Evolutionary conservation across 2,113 vertebrate species (phyloP).

Genomic region (Myotis davidii): DNA sequence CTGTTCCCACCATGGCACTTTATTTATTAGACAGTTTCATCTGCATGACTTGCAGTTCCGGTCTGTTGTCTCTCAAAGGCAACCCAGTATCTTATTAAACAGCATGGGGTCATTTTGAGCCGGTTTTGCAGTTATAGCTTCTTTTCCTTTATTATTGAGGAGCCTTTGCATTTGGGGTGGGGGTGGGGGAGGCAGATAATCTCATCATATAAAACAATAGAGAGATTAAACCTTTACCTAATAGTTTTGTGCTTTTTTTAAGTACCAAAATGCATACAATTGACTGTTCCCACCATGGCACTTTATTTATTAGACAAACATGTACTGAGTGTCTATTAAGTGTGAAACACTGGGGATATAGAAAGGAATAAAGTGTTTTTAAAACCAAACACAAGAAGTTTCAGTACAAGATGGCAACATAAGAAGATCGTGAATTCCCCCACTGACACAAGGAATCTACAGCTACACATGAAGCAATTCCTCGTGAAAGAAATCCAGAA

Average conservation of each 20-base stretch:
- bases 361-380: not conserved
- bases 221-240: not conserved
- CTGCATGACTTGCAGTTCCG: not conserved
- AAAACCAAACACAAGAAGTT: not conserved
- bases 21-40: not conserved
- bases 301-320: not conserved
- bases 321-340: not conserved
- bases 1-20: not conserved
- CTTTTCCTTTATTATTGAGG: not conserved
- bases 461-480: not conserved
- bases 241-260: not conserved
- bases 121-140: not conserved
- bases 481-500: not conserved
- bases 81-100: not conserved
- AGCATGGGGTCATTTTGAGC: not conserved
- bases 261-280: not conserved
- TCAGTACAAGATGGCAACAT: not conserved
- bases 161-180: not conserved
- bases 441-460: not conserved
- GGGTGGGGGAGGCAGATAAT: not conserved
- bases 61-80: not conserved
- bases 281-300: not conserved
- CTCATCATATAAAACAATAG: not conserved
- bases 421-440: not conserved
- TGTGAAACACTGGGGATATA: not conserved